Percentiles rank a stretch among this genome's conserved stretches.
phyloP scores from a whole-genome alignment of 2,888 invertebrate species.

The Tachina grossa region DNA sequence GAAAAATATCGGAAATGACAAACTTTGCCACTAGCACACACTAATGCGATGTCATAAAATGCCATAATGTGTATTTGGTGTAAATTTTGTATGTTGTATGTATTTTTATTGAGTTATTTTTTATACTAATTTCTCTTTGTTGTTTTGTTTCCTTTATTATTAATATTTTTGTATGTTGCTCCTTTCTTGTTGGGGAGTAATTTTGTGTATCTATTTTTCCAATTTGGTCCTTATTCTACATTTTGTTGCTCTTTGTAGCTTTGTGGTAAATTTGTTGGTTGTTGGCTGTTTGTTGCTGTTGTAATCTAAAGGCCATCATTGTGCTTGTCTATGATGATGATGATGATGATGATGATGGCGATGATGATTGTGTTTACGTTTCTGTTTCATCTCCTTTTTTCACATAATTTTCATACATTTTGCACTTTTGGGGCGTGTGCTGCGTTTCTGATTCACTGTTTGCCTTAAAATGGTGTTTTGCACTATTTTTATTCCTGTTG shows the following conservation, averaged over 20 bases:
- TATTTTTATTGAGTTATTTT: neutral
- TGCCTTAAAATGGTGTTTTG: constrained; percentile 9
- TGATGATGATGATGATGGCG: neutral
- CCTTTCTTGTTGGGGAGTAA: constrained; percentile 38
- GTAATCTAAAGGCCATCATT: constrained; percentile 37
- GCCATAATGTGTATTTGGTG: neutral
- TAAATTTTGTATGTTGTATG: neutral
- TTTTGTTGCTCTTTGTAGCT: constrained; percentile 28
- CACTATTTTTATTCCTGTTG: constrained; percentile 37
- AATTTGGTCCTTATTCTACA: constrained; percentile 35
- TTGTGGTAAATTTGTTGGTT: constrained; percentile 12
- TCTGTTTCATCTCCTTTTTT: constrained; percentile 50
- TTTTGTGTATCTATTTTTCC: constrained; percentile 58
- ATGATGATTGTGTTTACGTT: neutral
- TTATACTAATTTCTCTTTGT: constrained; percentile 16
- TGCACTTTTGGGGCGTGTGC: constrained; percentile 67
- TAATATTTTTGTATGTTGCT: constrained; percentile 1
- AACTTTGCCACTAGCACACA: too few species aligned
- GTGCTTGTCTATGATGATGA: constrained; percentile 23
- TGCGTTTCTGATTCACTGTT: constrained; percentile 31
- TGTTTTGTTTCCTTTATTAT: constrained; percentile 16
- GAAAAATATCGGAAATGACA: too few species aligned
- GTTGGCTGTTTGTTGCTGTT: neutral
- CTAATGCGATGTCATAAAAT: too few species aligned
- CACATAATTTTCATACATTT: constrained; percentile 44